Conservation (phyloP, 2,113 vertebrate species). For the Lipophrys pholis region DNA sequence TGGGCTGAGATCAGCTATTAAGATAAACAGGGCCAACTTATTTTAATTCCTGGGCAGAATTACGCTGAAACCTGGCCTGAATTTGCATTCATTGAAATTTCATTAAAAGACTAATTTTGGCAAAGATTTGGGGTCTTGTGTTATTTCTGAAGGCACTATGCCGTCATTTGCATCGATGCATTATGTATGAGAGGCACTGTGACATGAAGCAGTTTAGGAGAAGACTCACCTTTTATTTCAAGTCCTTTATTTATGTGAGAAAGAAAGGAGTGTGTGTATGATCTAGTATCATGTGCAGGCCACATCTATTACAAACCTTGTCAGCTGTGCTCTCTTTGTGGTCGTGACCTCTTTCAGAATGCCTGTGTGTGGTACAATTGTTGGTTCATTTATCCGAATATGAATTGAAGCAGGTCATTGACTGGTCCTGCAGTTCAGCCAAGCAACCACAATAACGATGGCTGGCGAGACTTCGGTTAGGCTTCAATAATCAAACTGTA, state of each 20-base stretch:
- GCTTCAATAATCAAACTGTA: slow-evolving; percentile 68
- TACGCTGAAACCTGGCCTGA: slow-evolving; percentile 73
- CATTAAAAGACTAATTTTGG: slow-evolving; percentile 84
- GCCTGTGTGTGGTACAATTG: slow-evolving; percentile 50
- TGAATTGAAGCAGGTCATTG: slow-evolving; percentile 62
- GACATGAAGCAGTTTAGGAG: slow-evolving; percentile 63
- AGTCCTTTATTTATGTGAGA: slow-evolving; percentile 47
- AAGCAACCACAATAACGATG: slow-evolving; percentile 43
- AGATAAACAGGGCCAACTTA: slow-evolving; percentile 83
- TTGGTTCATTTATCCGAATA: slow-evolving; percentile 73
- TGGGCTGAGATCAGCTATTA: slow-evolving; percentile 85
- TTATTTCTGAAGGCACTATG: slow-evolving; percentile 75
- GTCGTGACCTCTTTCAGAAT: slow-evolving; percentile 64
- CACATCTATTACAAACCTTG: slow-evolving; percentile 55
- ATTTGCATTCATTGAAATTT: slow-evolving; percentile 85
- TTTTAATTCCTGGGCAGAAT: slow-evolving; percentile 83
- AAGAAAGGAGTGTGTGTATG: slow-evolving; percentile 31
- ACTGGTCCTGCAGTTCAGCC: slow-evolving; percentile 55
- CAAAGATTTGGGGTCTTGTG: slow-evolving; percentile 80
- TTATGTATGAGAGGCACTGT: slow-evolving; percentile 76
- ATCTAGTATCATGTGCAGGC: slow-evolving; percentile 52
- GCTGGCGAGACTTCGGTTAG: slow-evolving; percentile 42
- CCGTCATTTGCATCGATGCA: slow-evolving; percentile 82
- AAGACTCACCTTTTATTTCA: slow-evolving; percentile 69
- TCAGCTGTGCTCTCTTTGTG: slow-evolving; percentile 56